phyloP scores from a whole-genome alignment of 2,888 invertebrate genomes.

The Desoria tigrina region DNA sequence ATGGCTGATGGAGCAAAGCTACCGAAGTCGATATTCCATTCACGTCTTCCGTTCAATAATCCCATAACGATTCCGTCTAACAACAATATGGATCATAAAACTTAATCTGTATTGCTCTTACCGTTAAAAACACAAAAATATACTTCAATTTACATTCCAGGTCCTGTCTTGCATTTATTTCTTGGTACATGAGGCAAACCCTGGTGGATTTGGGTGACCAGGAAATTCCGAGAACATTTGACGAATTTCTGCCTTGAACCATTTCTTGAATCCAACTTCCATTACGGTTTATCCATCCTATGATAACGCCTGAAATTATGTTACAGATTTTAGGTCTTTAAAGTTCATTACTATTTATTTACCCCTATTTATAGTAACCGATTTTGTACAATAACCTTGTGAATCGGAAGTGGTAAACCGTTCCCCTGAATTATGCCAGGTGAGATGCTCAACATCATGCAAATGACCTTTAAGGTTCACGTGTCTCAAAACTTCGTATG shows the following conservation, averaged over 20 bases:
- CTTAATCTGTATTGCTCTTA: no score
- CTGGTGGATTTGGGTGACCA: not conserved
- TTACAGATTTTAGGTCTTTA: no score
- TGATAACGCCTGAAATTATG: not conserved
- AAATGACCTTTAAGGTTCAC: not conserved
- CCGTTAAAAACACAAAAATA: no score
- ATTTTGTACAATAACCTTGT: no score
- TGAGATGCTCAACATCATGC: not conserved
- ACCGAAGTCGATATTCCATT: not conserved
- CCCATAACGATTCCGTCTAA: slow-evolving; percentile 2
- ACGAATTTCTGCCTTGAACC: not conserved
- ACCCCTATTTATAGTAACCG: no score
- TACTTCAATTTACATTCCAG: not conserved
- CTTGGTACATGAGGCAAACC: not conserved
- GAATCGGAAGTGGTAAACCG: slow-evolving; percentile 5
- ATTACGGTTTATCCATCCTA: not conserved
- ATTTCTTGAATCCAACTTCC: not conserved
- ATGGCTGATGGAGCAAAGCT: not conserved
- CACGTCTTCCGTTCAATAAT: not conserved
- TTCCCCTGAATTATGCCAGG: not conserved
- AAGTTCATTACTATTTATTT: no score
- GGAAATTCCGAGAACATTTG: not conserved
- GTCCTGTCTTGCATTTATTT: not conserved
- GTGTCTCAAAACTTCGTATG: not conserved
- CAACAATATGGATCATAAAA: no score